Evolutionary conservation across 1,140 invertebrate genomes (phyloP).

Genomic region (Euura lappo): DNA sequence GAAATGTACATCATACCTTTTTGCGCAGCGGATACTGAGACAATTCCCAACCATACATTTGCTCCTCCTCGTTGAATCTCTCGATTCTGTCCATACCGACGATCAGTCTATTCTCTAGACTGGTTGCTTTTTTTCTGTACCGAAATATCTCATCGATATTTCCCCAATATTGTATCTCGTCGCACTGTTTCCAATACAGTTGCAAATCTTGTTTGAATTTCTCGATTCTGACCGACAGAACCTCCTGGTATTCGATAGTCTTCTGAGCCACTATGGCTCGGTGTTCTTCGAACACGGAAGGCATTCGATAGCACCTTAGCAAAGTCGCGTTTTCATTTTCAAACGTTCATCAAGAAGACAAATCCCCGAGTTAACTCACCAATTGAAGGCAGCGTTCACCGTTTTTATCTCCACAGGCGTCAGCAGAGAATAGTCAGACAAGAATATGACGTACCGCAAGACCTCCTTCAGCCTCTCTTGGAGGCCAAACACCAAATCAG

Average conservation of each 20-base stretch:
- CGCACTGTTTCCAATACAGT: conserved; percentile 78
- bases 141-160: conserved; percentile 85
- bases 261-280: conserved; percentile 81
- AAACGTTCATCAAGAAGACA: not conserved
- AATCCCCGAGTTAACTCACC: conserved; percentile 56
- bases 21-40: conserved; percentile 88
- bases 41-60: conserved; percentile 86
- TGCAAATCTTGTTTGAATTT: conserved; percentile 84
- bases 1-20: conserved; percentile 50
- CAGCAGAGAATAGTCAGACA: conserved; percentile 81
- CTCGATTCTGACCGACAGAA: conserved; percentile 71
- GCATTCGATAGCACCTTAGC: conserved; percentile 72
- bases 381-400: conserved; percentile 86
- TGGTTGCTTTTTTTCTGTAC: conserved; percentile 82
- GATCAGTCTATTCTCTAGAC: conserved; percentile 71
- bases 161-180: conserved; percentile 88
- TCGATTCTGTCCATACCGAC: conserved; percentile 83
- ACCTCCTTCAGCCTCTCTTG: conserved; percentile 76
- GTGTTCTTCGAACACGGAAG: conserved; percentile 82
- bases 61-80: conserved; percentile 91
- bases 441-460: conserved; percentile 73
- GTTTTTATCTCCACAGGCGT: conserved; percentile 84
- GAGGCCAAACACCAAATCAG: conserved; percentile 73
- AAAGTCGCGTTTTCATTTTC: not conserved
- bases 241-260: conserved; percentile 85